Base-by-base conservation (phyloP, 2,888 invertebrate genomes). In the Gari tellinella region DNA sequence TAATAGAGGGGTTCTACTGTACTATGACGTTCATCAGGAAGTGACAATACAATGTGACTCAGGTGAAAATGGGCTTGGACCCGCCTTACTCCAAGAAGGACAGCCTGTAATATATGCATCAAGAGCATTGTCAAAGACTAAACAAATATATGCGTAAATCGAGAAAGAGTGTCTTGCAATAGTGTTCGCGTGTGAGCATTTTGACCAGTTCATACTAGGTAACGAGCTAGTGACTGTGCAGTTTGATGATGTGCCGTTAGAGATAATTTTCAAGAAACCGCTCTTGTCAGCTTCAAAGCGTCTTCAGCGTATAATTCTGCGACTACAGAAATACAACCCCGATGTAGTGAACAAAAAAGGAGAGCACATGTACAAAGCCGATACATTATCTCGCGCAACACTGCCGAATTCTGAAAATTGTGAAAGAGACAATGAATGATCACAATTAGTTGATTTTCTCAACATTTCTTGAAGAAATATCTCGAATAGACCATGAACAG, bases 91-190 rank as follows among this genome's bases (percentile, higher is more conserved):
- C 2, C 81, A 83, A 23, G 52, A 77, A 17, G 79, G 79, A 19
- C 65, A 76, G 23, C 81, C 82, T 19, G 65, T 81, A 1, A 73
- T 69, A 19, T 80, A 53, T 65, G 75, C 78, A 19, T 69, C 69
- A 8, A 57, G 73, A 37, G 64, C 76, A 21, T 49, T 80, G 23
- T 60, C 61, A 3, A 46, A 53, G 25, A 56, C 75, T 14, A 72
- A 83, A 61, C 53, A 56, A 31, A 23, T 43, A 7, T 82, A 80
- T 51, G 73, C 78, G 8, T 74, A 81, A 38, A 82, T 82, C 17
- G 82, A 82, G 51, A 81, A 82, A 51, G 83, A 83, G 23, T 62
- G 65, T 12, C 57, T 80, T 14, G 73, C 74, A 19, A 66, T 81
- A 8, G 74, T 79, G 0, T 72, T 72, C 46, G 72, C 51, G 1